These are phyloP conservation scores for Nudaria mundana DNA, from an alignment of 2,888 invertebrate genomes.

Conservation along the genomic window DNA sequence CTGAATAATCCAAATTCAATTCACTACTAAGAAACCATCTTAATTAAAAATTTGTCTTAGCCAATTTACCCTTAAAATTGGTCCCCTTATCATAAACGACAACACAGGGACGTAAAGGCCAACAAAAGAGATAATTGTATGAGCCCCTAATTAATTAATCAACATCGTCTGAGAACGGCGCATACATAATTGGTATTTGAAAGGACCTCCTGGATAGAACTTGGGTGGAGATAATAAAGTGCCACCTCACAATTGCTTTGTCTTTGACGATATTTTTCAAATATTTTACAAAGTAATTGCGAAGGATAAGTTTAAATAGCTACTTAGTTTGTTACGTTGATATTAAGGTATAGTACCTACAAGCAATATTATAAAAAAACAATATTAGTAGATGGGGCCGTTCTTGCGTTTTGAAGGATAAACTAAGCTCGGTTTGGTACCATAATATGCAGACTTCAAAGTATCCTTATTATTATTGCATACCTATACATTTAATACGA, in stretches of 20 bases:
- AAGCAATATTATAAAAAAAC: no score
- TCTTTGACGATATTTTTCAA: background rate
- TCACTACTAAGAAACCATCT: background rate
- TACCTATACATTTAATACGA: no score
- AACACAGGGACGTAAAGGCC: slow-evolving; percentile 28
- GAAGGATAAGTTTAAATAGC: no score
- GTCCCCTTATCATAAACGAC: slow-evolving; percentile 18
- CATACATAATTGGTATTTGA: slow-evolving; percentile 76
- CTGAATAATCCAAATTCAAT: background rate
- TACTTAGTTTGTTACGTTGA: no score
- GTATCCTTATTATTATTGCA: no score
- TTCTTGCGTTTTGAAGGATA: no score
- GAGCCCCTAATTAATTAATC: slow-evolving; percentile 77
- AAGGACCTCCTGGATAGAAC: slow-evolving; percentile 59
- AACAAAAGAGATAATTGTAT: slow-evolving; percentile 68
- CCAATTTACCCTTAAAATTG: slow-evolving; percentile 9
- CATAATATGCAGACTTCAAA: no score
- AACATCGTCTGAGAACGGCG: slow-evolving; percentile 56
- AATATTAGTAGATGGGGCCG: no score
- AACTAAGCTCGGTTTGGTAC: no score
- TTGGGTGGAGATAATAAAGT: slow-evolving; percentile 29
- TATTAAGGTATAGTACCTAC: no score
- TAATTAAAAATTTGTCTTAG: background rate
- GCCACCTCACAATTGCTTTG: slow-evolving; percentile 7
- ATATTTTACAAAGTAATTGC: background rate